These are phyloP conservation scores for Australoheros facetus DNA, from an alignment of 2,797 vertebrate genomes.

Conservation along the genomic window DNA sequence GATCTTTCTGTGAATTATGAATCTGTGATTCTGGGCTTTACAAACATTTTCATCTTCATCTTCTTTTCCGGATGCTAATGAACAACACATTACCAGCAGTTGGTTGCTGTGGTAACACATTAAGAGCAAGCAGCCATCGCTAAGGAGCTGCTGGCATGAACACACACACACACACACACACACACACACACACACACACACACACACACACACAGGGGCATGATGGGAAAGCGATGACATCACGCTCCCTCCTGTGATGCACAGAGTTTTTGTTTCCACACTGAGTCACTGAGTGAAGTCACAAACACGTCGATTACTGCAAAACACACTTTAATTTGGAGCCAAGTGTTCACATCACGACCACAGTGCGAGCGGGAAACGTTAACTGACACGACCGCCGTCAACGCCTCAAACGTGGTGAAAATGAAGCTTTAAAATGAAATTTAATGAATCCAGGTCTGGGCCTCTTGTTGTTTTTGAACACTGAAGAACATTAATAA, in stretches of 20 bases:
- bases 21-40: not conserved
- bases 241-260: constrained; percentile 25
- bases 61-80: constrained; percentile 27
- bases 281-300: constrained; percentile 25
- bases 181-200: no score
- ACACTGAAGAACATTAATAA: not conserved
- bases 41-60: constrained; percentile 12
- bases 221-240: constrained; percentile 46
- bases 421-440: not conserved
- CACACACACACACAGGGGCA: not conserved
- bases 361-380: not conserved
- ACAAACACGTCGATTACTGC: constrained; percentile 15
- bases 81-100: constrained; percentile 36
- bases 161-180: not conserved
- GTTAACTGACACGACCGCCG: not conserved
- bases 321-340: not conserved
- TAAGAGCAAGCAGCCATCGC: constrained; percentile 7
- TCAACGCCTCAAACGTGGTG: not conserved
- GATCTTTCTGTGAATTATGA: not conserved
- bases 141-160: constrained; percentile 32
- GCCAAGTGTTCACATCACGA: not conserved
- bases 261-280: constrained; percentile 21
- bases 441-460: not conserved
- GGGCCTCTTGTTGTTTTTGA: not conserved
- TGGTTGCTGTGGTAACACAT: constrained; percentile 39